A percentile compares a stretch with the other conserved stretches of the same genome.
Conservation (phyloP, 2,888 invertebrate genomes). For the Cantharis rustica region DNA sequence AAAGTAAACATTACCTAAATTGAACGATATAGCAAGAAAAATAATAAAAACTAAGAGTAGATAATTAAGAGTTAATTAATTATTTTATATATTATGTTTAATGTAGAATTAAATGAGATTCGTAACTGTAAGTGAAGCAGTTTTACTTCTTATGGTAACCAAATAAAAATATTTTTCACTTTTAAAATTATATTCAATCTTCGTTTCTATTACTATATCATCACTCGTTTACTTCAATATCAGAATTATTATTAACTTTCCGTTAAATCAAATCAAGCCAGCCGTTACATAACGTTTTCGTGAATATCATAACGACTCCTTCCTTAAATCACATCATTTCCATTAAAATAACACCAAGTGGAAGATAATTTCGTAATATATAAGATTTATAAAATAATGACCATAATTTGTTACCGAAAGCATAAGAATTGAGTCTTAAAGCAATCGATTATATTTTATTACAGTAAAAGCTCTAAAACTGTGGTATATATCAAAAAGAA, state of each 20-base stretch:
- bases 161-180: neutral
- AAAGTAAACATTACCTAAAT: neutral
- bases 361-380: neutral
- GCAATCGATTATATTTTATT: neutral
- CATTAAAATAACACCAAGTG: neutral
- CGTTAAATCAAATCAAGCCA: slow-evolving; percentile 31
- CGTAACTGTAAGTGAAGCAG: neutral
- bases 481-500: no score
- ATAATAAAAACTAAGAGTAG: neutral
- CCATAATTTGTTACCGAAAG: neutral
- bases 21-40: neutral
- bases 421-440: neutral
- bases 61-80: neutral
- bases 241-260: slow-evolving; percentile 25
- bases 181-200: neutral
- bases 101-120: neutral
- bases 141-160: neutral
- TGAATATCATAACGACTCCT: neutral
- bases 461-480: neutral
- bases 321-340: neutral
- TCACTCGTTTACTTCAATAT: neutral
- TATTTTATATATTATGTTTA: neutral
- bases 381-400: neutral
- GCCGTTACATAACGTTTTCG: slow-evolving; percentile 30
- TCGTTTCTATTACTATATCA: neutral